Percentiles rank a stretch among this genome's conserved stretches.
phyloP scores from a whole-genome alignment of 2,113 vertebrate species.

The Heterocephalus glaber region DNA sequence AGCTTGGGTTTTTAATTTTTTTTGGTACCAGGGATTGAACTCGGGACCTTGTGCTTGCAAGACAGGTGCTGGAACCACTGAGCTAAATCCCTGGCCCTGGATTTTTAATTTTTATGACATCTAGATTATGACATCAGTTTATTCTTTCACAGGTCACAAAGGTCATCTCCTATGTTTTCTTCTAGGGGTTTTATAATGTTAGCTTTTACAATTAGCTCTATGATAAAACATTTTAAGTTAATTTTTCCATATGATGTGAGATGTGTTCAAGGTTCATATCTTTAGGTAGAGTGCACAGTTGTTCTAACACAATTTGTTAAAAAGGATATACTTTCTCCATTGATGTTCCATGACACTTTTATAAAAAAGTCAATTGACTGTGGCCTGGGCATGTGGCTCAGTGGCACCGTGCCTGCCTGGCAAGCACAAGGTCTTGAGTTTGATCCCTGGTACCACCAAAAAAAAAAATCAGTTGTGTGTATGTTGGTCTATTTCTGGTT shows the following conservation, averaged over 20 bases:
- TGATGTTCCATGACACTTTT: slow-evolving; percentile 18
- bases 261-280: background rate
- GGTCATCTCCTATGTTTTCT: slow-evolving; percentile 18
- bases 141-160: background rate
- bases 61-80: too few relatives aligned
- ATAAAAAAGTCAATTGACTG: background rate
- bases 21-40: too few relatives aligned
- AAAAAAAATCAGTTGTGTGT: too few relatives aligned
- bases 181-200: background rate
- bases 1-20: background rate
- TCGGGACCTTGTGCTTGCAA: too few relatives aligned
- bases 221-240: slow-evolving; percentile 22
- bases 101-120: background rate
- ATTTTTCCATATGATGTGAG: slow-evolving; percentile 4
- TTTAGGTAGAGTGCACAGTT: background rate
- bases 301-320: background rate
- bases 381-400: background rate
- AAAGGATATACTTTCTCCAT: background rate
- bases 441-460: too few relatives aligned
- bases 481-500: background rate
- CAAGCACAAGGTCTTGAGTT: too few relatives aligned
- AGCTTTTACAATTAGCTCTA: background rate
- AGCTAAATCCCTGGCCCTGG: too few relatives aligned
- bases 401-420: too few relatives aligned
- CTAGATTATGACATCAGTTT: slow-evolving; percentile 6